Evolutionary conservation across 2,113 vertebrate species (phyloP), one percentile per base, ranked within the genome.

Genomic region (Amblyopsis rosae): DNA sequence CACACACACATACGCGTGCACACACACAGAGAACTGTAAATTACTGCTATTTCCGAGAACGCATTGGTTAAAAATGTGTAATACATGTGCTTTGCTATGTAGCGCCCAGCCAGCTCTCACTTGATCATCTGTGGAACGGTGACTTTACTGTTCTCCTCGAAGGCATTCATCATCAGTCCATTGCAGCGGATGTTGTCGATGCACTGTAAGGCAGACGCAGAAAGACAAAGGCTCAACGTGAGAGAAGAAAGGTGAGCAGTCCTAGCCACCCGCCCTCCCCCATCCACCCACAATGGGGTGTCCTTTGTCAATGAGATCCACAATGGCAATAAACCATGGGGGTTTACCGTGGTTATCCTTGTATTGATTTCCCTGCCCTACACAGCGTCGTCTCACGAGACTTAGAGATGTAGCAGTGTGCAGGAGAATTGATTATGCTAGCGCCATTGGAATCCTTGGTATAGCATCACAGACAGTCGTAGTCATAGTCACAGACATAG

Each of bases 171-270:
- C 97, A 99, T 99, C 73, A 99, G 93, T 1, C 97, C 97, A 0
- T 99, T 99, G 87, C 97, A 99, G 56, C 97, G 95, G 80, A 99
- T 99, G 86, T 99, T 99, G 85, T 99, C 97, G 68, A 99, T 97
- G 11, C 97, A 99, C 97, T 99, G 84, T 17, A 61, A 65, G 72
- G 9, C 71, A 77, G 56, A 13, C 19, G 59, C 61, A 65, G 26
- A 73, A 35, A 11, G 66, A 15, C 67, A 17, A 62, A 9, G 41
- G 12, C 0, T 8, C 3, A 17, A 3, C n/a, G 59, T 50, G 48
- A 76, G 46, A n/a, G 49, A 12, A 33, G 60, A 4, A 66, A 7
- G 26, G 15, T 58, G 45, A 50, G 3, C 17, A 35, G 55, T 35
- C 1, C 26, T 47, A 15, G 15, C 15, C 17, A 47, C 26, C 26